Conservation (phyloP, 2,113 vertebrate species). For the Procapra przewalskii region DNA sequence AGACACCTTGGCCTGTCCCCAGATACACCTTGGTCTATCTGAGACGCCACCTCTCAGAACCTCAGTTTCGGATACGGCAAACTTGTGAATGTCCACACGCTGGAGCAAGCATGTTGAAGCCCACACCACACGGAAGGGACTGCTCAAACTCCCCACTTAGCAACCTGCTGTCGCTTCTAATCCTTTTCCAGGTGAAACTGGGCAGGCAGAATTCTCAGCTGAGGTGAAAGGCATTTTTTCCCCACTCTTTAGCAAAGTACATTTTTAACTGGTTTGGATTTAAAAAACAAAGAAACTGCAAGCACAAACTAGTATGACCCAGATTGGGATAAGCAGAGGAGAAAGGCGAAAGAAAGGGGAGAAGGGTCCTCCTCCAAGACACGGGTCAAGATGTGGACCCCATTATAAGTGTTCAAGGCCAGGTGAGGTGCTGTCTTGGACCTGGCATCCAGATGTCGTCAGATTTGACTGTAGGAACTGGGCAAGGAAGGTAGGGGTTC, state of each 20-base stretch:
- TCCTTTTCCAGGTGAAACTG: constrained; percentile 51
- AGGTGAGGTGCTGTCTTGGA: neutral
- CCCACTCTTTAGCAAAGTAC: constrained; percentile 38
- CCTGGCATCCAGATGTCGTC: neutral
- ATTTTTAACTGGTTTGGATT: constrained; percentile 67
- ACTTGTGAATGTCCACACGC: fast-evolving
- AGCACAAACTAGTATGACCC: constrained; percentile 46
- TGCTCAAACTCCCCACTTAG: constrained; percentile 56
- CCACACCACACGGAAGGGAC: neutral
- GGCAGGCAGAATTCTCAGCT: constrained; percentile 35
- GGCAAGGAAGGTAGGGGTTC: neutral
- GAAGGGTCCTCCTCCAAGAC: neutral
- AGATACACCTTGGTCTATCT: neutral
- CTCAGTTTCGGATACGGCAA: neutral
- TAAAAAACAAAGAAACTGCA: neutral
- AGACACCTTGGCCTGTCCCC: neutral
- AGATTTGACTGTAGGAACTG: neutral
- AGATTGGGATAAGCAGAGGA: neutral
- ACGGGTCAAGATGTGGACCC: neutral
- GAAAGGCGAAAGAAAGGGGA: neutral
- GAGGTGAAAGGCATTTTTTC: constrained; percentile 35
- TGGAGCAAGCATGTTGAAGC: neutral
- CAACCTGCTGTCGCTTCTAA: constrained; percentile 54
- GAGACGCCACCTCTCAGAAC: neutral
- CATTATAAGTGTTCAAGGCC: neutral